Evolutionary conservation across 2,113 vertebrate species (phyloP).

Genomic region (Pterocles orientalis): DNA sequence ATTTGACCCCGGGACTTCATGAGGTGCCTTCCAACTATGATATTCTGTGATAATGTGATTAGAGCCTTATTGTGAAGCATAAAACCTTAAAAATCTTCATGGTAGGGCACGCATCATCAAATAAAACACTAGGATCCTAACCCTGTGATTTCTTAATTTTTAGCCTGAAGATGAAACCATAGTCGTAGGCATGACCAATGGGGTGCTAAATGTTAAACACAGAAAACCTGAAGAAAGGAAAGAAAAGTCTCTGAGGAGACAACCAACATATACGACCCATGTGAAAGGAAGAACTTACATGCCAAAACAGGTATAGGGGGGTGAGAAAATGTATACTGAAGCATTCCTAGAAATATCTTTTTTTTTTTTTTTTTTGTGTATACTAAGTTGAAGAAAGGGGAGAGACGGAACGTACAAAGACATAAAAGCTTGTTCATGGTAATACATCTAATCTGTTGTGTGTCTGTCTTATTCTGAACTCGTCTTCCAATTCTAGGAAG

Average conservation of each 20-base stretch:
- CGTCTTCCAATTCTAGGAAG: slow-evolving; percentile 80
- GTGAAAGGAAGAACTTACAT: slow-evolving; percentile 90
- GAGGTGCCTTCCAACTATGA: neutral
- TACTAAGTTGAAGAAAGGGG: neutral
- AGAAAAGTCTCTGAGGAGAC: slow-evolving; percentile 55
- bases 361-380: neutral
- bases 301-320: slow-evolving; percentile 84
- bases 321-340: neutral
- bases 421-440: neutral
- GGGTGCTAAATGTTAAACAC: slow-evolving; percentile 91
- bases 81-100: neutral
- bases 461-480: neutral
- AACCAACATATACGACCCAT: slow-evolving; percentile 85
- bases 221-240: slow-evolving; percentile 85
- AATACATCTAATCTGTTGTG: neutral
- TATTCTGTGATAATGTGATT: neutral
- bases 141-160: slow-evolving; percentile 11
- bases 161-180: slow-evolving; percentile 91
- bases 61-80: neutral
- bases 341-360: neutral
- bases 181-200: slow-evolving; percentile 94
- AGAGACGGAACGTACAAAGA: neutral
- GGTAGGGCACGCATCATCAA: neutral
- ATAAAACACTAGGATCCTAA: neutral
- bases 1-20: neutral